phyloP scores from a whole-genome alignment of 2,797 vertebrate species.

The Sebastes nivosus region DNA sequence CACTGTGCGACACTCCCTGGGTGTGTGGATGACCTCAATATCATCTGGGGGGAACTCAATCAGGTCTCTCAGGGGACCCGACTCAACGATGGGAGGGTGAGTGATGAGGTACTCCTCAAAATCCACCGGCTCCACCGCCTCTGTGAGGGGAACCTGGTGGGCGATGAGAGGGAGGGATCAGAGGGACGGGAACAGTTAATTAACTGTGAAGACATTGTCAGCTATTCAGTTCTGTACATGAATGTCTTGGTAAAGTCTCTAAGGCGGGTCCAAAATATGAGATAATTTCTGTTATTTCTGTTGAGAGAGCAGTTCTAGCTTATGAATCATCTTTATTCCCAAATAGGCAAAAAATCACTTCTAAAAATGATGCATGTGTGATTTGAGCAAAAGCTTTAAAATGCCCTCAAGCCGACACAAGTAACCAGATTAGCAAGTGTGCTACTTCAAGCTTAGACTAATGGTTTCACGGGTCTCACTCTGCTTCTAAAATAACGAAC shows the following conservation, averaged over 20 bases:
- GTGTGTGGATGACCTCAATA: constrained; percentile 92
- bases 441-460: constrained; percentile 2
- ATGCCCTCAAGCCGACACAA: neutral
- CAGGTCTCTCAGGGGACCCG: constrained; percentile 93
- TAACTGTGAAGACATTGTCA: constrained; percentile 6
- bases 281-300: neutral
- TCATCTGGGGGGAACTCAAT: constrained; percentile 96
- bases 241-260: constrained; percentile 3
- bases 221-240: neutral
- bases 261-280: constrained; percentile 5
- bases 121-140: constrained; percentile 96
- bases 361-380: neutral
- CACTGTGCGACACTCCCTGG: constrained; percentile 94
- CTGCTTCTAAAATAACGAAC: constrained; percentile 27
- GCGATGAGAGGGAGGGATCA: neutral
- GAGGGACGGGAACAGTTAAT: neutral
- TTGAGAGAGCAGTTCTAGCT: constrained; percentile 6
- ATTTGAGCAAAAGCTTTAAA: constrained; percentile 12
- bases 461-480: constrained; percentile 19
- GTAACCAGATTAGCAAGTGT: constrained; percentile 26
- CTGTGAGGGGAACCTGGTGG: constrained; percentile 93
- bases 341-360: constrained; percentile 5
- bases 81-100: constrained; percentile 90
- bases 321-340: neutral
- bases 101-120: constrained; percentile 94